These are phyloP conservation scores for Neoaliturus tenellus DNA, from an alignment of 2,888 invertebrate species.

Conservation along the genomic window DNA sequence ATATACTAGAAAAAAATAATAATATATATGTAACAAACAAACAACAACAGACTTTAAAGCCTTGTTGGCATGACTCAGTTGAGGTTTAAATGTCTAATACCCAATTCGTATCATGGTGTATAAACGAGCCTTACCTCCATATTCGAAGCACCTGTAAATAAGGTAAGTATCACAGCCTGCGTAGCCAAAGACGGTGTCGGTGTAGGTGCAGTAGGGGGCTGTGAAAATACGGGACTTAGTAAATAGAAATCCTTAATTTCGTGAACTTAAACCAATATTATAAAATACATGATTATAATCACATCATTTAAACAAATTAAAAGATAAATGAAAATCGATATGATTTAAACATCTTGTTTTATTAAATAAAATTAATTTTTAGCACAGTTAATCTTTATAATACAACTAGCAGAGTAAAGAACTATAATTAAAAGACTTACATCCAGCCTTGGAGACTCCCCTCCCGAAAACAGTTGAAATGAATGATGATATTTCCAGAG, in stretches of 20 bases:
- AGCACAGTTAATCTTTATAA: too few relatives aligned
- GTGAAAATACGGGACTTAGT: not conserved
- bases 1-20: too few relatives aligned
- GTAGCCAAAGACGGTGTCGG: conserved; percentile 36
- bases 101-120: too few relatives aligned
- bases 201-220: conserved; percentile 27
- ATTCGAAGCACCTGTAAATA: conserved; percentile 15
- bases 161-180: conserved; percentile 39
- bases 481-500: conserved; percentile 2
- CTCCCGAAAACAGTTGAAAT: conserved; percentile 1
- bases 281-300: too few relatives aligned
- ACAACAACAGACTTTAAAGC: too few relatives aligned
- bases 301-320: not conserved
- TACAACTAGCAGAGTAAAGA: too few relatives aligned
- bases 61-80: too few relatives aligned
- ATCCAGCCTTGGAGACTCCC: not conserved
- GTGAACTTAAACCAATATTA: not conserved
- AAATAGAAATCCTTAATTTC: not conserved
- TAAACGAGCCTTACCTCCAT: conserved; percentile 2
- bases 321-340: not conserved
- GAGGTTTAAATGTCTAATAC: too few relatives aligned
- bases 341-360: too few relatives aligned
- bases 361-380: too few relatives aligned
- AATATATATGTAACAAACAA: too few relatives aligned
- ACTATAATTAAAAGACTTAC: conserved; percentile 5